These are phyloP conservation scores for Erithacus rubecula DNA, from an alignment of 2,797 vertebrate species.

Conservation along the genomic window DNA sequence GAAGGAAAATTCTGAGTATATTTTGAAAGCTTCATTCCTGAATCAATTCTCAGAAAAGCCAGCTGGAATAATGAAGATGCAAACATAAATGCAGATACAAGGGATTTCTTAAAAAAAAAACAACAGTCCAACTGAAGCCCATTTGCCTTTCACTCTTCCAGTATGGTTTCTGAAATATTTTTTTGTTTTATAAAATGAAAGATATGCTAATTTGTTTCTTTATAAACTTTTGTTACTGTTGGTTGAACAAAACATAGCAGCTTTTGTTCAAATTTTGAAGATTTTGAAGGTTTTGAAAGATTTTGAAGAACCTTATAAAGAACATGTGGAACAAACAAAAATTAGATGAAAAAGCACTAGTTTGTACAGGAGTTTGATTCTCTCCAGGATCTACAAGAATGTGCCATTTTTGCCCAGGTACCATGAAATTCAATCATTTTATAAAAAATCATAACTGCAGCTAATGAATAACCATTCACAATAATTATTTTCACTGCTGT, in stretches of 20 bases:
- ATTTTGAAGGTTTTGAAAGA: background rate
- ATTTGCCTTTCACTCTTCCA: background rate
- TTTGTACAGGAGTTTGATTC: background rate
- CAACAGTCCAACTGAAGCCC: accelerated
- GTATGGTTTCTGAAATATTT: background rate
- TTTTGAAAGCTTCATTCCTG: background rate
- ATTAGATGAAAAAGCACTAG: background rate
- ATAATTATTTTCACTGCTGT: background rate
- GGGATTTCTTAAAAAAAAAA: background rate
- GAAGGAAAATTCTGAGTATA: background rate
- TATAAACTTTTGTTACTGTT: background rate
- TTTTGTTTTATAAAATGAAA: background rate
- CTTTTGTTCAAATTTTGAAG: background rate
- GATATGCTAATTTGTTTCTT: background rate
- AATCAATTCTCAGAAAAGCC: background rate
- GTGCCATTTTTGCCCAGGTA: background rate
- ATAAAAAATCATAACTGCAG: background rate
- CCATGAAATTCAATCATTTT: background rate
- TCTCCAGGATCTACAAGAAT: background rate
- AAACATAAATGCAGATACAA: background rate
- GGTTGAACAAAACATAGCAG: background rate
- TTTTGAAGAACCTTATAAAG: background rate
- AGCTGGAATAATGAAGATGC: background rate
- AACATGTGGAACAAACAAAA: background rate
- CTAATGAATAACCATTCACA: background rate